Evolutionary conservation across 2,797 vertebrate species (phyloP), one percentile per base, ranked within the genome.

Genomic region (Takifugu rubripes): DNA sequence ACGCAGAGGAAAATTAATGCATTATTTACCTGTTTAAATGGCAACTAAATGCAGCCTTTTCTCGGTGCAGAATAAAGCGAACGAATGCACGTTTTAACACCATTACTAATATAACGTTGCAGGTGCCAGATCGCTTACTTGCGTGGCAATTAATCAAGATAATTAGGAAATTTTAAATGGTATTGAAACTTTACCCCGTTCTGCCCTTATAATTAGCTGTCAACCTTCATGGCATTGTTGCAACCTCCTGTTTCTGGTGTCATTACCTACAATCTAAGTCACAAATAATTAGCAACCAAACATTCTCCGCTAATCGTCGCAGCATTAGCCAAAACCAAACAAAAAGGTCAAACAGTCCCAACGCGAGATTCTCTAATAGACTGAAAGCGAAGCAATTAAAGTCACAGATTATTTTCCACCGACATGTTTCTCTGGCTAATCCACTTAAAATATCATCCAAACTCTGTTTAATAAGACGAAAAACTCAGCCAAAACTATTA

Each of bases 401-500:
- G 51, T 57, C 40, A 31, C 10, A 43, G 36, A 61, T 69, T 66
- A 26, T 79, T 70, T 25, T 47, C 55, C 66, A 45, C 52, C 60
- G 47, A 56, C 58, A 56, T 26, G 36, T 66, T 62, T 68, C 21
- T 72, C 48, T 66, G 50, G 40, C 49, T 58, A 46, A 49, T 31
- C 57, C 54, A 33, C 62, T 44, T 24, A 57, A 40, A 67, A 56
- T 25, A 43, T 51, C 46, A 57, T 14, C 60, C 67, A 72, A 63
- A 59, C 57, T 64, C 51, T 53, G 61, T 69, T 44, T 77, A 68
- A 70, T 45, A 73, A 59, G 62, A 60, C 31, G 6, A 33, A 61
- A 72, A 54, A 65, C 65, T 50, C 59, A 66, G 84, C 82, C 86
- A 31, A 84, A 68, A 75, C 65, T 57, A 86, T 86, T 82, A 79